Evolutionary conservation across 1,140 invertebrate species (phyloP).

Genomic region (Anastatus disparis): DNA sequence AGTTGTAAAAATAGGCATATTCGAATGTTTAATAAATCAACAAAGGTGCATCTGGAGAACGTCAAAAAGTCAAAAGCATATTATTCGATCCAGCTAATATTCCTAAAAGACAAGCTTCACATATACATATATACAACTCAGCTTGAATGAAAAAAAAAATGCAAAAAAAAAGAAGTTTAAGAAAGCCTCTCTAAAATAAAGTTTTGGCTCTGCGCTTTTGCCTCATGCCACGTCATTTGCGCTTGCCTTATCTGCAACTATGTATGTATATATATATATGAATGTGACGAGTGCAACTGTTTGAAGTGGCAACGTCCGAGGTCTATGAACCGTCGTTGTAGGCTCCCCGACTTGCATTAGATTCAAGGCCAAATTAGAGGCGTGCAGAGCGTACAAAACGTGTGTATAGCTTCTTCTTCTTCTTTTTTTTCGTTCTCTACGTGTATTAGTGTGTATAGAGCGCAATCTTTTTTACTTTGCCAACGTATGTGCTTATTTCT

Average conservation of each 20-base stretch:
- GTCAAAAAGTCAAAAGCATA: too few species aligned
- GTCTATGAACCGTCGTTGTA: slow-evolving; percentile 53
- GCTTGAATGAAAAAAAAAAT: too few species aligned
- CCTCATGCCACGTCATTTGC: neutral
- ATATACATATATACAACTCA: too few species aligned
- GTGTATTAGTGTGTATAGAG: neutral
- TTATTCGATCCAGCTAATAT: neutral
- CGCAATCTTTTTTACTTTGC: neutral
- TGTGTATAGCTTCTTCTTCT: neutral
- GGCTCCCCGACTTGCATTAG: slow-evolving; percentile 57
- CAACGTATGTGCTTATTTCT: too few species aligned
- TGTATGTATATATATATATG: too few species aligned
- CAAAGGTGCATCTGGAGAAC: too few species aligned
- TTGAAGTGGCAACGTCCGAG: slow-evolving; percentile 50
- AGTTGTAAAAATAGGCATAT: too few species aligned
- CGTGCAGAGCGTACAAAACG: slow-evolving; percentile 40
- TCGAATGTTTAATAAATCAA: too few species aligned
- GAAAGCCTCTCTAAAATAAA: slow-evolving; percentile 4
- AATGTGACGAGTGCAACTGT: slow-evolving; percentile 37
- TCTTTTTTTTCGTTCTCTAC: neutral
- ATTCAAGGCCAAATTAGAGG: slow-evolving; percentile 63
- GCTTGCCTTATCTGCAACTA: slow-evolving; percentile 5
- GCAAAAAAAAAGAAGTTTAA: neutral
- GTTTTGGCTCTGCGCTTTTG: slow-evolving; percentile 1
- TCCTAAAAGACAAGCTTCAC: neutral